These are phyloP conservation scores for Phalacrocorax brasilianus DNA, from an alignment of 2,113 vertebrate species.

Conservation along the genomic window DNA sequence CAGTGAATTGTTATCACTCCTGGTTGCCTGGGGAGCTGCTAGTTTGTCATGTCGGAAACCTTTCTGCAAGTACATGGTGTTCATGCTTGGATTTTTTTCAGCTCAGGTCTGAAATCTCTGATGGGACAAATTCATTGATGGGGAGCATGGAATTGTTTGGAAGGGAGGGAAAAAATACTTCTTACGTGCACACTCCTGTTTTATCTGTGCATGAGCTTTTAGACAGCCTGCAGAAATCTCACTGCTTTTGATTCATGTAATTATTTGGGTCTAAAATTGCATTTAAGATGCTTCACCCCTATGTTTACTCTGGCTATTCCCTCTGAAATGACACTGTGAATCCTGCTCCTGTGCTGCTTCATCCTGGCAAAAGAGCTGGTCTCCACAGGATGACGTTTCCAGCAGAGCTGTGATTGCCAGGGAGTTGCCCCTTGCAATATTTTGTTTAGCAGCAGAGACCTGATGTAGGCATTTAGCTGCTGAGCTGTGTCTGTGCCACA, in stretches of 20 bases:
- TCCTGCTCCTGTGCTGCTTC: not conserved
- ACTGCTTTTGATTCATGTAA: not conserved
- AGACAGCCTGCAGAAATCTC: not conserved
- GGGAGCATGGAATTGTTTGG: not conserved
- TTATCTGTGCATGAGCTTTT: not conserved
- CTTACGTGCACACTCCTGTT: not conserved
- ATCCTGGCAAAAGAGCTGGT: not conserved
- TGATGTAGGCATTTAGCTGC: not conserved
- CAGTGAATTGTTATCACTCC: not conserved
- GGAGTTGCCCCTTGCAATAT: not conserved
- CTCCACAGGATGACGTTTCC: not conserved
- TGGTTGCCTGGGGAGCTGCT: slow-evolving; percentile 15
- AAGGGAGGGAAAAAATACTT: not conserved
- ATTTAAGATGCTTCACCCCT: not conserved
- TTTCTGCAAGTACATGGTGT: not conserved
- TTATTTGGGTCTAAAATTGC: not conserved
- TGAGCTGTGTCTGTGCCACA: not conserved
- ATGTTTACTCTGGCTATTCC: not conserved
- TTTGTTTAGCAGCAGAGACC: not conserved
- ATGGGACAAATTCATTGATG: not conserved
- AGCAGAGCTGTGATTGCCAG: not conserved
- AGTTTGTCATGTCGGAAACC: not conserved
- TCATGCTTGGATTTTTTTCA: not conserved
- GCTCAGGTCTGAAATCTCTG: not conserved
- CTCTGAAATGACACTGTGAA: not conserved